These are phyloP conservation scores for Gambusia yucatana DNA, from an alignment of 2,797 vertebrate species.

Conservation along the genomic window DNA sequence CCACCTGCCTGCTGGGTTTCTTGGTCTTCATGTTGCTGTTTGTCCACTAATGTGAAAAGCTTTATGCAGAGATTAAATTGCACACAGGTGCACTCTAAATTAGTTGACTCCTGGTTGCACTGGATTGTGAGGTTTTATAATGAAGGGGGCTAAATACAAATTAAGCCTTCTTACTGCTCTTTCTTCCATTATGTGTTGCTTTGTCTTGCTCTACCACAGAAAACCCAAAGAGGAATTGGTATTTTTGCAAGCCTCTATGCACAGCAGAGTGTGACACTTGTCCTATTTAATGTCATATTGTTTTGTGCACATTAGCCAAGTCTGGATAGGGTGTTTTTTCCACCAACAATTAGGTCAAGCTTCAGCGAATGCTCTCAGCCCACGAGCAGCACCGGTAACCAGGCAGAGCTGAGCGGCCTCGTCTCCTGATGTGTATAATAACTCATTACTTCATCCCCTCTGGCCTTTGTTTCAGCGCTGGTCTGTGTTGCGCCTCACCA, in stretches of 20 bases:
- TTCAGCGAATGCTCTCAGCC: slow-evolving; percentile 47
- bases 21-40: not conserved
- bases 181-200: not conserved
- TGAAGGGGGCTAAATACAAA: not conserved
- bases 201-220: not conserved
- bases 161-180: not conserved
- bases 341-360: slow-evolving; percentile 41
- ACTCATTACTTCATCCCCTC: slow-evolving; percentile 46
- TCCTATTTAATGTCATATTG: not conserved
- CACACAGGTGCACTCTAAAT: not conserved
- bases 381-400: slow-evolving; percentile 39
- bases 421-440: slow-evolving; percentile 45
- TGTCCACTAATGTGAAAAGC: not conserved
- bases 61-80: not conserved
- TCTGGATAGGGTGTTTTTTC: slow-evolving; percentile 29
- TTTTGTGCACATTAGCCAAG: not conserved
- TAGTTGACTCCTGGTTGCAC: not conserved
- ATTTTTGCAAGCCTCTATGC: not conserved
- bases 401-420: slow-evolving; percentile 29
- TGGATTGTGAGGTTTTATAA: not conserved
- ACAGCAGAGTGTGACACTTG: not conserved
- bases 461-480: slow-evolving; percentile 29
- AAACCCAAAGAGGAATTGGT: not conserved
- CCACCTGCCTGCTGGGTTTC: not conserved
- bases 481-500: slow-evolving; percentile 16